These are phyloP conservation scores for Neomicropteryx cornuta DNA, from an alignment of 1,140 invertebrate species.

Conservation along the genomic window DNA sequence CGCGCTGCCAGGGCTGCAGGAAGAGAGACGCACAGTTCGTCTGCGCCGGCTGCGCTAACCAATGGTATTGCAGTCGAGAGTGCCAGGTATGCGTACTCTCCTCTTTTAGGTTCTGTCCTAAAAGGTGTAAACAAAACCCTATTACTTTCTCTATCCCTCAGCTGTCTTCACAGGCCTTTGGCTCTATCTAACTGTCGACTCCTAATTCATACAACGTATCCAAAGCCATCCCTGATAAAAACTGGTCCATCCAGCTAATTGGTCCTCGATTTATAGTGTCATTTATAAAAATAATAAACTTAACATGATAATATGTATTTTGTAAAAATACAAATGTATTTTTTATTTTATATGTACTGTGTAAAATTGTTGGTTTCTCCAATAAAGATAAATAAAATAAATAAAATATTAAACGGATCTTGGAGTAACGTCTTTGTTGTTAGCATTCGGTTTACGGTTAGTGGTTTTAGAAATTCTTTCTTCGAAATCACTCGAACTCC, in stretches of 20 bases:
- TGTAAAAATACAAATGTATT: too few species aligned
- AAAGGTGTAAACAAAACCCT: slow-evolving; percentile 5
- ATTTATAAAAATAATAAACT: too few species aligned
- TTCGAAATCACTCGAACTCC: too few species aligned
- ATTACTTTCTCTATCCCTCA: slow-evolving; percentile 6
- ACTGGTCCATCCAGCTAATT: slow-evolving; percentile 2
- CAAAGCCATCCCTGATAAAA: background rate
- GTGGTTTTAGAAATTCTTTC: too few species aligned
- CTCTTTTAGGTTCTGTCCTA: slow-evolving; percentile 4
- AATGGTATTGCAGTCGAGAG: slow-evolving; percentile 82
- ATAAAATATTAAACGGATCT: too few species aligned
- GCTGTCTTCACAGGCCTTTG: slow-evolving; percentile 1
- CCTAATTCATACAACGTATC: background rate
- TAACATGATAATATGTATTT: too few species aligned
- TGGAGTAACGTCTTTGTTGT: too few species aligned
- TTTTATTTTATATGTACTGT: too few species aligned
- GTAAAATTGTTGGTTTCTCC: too few species aligned
- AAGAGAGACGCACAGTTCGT: slow-evolving; percentile 69
- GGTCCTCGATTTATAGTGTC: slow-evolving; percentile 1
- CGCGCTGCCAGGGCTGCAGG: slow-evolving; percentile 70
- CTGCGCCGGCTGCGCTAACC: slow-evolving; percentile 75
- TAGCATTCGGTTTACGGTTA: too few species aligned
- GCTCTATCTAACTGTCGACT: background rate
- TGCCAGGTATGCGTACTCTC: slow-evolving; percentile 58
- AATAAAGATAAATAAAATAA: too few species aligned